phyloP scores from a whole-genome alignment of 2,888 invertebrate species.

The Andrena marginata region DNA sequence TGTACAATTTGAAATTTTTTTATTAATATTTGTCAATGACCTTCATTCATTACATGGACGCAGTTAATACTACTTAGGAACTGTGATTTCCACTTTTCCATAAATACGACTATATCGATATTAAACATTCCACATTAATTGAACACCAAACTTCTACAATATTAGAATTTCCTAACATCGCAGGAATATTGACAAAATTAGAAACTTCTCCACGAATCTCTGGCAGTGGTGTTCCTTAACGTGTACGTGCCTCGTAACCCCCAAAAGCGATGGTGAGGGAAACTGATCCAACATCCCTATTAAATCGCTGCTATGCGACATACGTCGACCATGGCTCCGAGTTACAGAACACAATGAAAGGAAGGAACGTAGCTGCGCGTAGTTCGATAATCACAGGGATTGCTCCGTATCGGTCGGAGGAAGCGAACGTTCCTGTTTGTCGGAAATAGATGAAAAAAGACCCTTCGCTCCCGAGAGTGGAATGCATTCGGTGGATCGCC shows the following conservation, averaged over 20 bases:
- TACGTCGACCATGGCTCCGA: constrained; percentile 25
- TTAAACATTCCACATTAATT: no score
- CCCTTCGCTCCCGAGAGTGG: neutral
- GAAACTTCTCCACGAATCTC: neutral
- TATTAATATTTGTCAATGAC: no score
- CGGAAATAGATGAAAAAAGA: constrained; percentile 23
- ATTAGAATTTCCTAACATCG: no score
- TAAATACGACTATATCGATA: no score
- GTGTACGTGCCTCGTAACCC: neutral
- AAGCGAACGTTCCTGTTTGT: constrained; percentile 4
- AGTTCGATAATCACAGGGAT: constrained; percentile 51
- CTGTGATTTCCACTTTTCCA: no score
- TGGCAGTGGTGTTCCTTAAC: neutral
- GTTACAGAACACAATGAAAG: constrained; percentile 42
- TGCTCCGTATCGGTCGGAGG: constrained; percentile 31
- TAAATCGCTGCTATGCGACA: constrained; percentile 47
- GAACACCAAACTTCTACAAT: no score
- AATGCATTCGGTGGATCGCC: neutral
- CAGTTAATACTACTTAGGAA: no score
- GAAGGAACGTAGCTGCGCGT: constrained; percentile 40
- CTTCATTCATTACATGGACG: no score
- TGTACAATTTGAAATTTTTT: no score
- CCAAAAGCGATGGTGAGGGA: constrained; percentile 7
- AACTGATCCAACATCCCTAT: constrained; percentile 29
- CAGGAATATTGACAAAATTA: neutral